A percentile compares a stretch with the other conserved stretches of the same genome.
Conservation (phyloP, 2,113 vertebrate genomes). For the Psilopogon haemacephalus region DNA sequence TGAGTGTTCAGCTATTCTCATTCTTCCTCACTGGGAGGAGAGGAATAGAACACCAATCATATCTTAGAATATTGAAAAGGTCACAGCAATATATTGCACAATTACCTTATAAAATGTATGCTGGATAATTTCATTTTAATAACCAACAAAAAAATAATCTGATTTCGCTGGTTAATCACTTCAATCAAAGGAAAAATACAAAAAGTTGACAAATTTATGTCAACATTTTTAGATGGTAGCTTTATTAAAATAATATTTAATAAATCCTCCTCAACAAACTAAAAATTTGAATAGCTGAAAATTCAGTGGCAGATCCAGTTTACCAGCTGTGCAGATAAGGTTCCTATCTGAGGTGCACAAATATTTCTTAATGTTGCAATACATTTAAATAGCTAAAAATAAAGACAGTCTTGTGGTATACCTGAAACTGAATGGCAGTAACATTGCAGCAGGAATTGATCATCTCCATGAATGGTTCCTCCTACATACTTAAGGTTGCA, state of each 20-base stretch:
- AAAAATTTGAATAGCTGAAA: background rate
- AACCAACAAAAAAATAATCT: background rate
- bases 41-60: background rate
- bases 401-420: background rate
- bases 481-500: background rate
- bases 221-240: background rate
- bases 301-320: background rate
- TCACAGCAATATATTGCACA: background rate
- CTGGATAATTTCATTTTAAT: slow-evolving; percentile 22
- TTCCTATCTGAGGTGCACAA: background rate
- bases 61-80: slow-evolving; percentile 37
- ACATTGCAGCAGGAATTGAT: background rate
- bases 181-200: background rate
- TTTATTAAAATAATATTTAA: background rate
- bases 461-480: background rate
- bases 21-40: background rate
- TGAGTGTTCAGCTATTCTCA: background rate
- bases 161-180: background rate
- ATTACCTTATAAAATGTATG: background rate
- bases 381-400: background rate
- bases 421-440: background rate
- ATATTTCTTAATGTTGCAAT: background rate
- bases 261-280: accelerated
- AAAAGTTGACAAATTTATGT: background rate
- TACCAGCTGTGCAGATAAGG: background rate